Base-by-base conservation (phyloP, 2,888 invertebrate species). In the Parthenolecanium corni region DNA sequence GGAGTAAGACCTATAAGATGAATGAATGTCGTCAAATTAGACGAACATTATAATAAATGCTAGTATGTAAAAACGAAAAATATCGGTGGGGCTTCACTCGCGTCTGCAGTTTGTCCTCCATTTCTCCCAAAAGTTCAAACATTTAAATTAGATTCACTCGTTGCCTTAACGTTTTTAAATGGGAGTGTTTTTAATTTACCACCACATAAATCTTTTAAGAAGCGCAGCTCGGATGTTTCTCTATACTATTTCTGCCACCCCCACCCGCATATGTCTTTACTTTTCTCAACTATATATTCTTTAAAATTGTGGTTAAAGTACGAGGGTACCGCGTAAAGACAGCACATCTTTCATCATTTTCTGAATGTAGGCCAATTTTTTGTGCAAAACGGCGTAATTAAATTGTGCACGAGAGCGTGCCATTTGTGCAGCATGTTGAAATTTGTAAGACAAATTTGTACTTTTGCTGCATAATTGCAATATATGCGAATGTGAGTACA, bases 11-110 rank as follows among this genome's bases (percentile, higher is more conserved):
- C 46, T 49, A 44, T 44, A 49, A 49, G 49, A 57, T 57, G 57
- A 57, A 57, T 57, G 57, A 57, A 57, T 57, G 57, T 57, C 57
- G 57, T 57, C 57, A 57, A 57, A 57, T 57, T 57, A 57, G 57
- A 57, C 46, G 57, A 57, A 57, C 57, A 57, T 57, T 57, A 57
- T 57, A 57, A 57, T 57, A 57, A 57, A 57, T 57, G 57, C 57
- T 18, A 24, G 25, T 25, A 44, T 46, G 31, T 52, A 57, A 44
- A 25, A 25, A 31, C 20, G 23, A 14, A 49, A 49, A 21, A 49
- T 20, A 23, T 24, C 18, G 20, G 16, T n/a, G 25, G 31, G 18
- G 24, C 25, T 46, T 25, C n/a, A 2, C 31, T 21, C 12, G 14
- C 16, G 16, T 52, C 52, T 52, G 21, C 52, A 24, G 12, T 49